Conservation (phyloP, 2,888 invertebrate genomes). For the Lasioglossum leucozonium region DNA sequence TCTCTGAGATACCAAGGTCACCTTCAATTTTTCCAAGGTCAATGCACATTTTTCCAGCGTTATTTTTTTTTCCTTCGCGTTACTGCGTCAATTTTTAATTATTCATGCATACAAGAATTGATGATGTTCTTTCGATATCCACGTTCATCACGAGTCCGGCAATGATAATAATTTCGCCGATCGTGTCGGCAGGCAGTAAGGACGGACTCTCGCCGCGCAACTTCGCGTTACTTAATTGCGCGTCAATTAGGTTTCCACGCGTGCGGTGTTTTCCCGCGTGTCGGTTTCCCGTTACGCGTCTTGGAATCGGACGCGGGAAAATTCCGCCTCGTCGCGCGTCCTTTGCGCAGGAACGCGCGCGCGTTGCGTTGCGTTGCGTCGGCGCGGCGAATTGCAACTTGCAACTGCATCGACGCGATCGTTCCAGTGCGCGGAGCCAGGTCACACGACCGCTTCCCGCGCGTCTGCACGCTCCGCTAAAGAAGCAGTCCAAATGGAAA, state of each 20-base stretch:
- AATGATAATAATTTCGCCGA: background rate
- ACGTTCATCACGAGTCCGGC: background rate
- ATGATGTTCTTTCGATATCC: background rate
- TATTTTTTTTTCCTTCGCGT: background rate
- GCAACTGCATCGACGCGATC: conserved; percentile 35
- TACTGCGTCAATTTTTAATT: background rate
- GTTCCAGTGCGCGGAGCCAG: conserved; percentile 69
- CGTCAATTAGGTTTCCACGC: conserved; percentile 49
- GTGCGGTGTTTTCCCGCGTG: conserved; percentile 27
- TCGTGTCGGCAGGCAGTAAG: background rate
- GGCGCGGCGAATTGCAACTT: no score
- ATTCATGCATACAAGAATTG: background rate
- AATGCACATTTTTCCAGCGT: background rate
- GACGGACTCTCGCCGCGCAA: conserved; percentile 18
- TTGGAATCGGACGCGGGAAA: conserved; percentile 19
- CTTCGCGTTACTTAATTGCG: conserved; percentile 55
- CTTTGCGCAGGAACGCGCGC: conserved; percentile 21
- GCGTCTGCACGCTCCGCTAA: conserved; percentile 68
- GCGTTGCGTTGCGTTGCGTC: conserved; percentile 24
- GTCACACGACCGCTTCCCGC: conserved; percentile 66
- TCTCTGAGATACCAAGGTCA: no score
- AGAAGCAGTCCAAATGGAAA: conserved; percentile 71
- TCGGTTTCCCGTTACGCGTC: conserved; percentile 47
- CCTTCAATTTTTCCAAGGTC: background rate
- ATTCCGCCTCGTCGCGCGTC: conserved; percentile 26